Base-by-base conservation (phyloP, 2,888 invertebrate species). In the Cheilosia urbana region DNA sequence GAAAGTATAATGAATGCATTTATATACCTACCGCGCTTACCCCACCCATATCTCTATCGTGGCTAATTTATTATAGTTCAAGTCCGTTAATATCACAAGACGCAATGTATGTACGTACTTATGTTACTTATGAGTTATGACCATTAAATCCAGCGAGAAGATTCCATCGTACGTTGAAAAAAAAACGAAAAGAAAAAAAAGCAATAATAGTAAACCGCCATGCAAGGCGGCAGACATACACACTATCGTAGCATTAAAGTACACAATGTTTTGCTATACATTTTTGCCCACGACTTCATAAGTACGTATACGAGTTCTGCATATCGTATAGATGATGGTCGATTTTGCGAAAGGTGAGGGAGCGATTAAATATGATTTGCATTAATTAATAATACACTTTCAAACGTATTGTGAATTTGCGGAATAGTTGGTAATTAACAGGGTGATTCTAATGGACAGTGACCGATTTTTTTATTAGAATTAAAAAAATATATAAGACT, bases 331-430 rank as follows among this genome's bases (percentile, higher is more conserved):
- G 57, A n/a, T 7, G 51, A 19, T 24, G 62, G n/a, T 37, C 30
- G 47, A 21, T 75, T 53, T 55, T 24, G 49, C 57, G 19, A 27
- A 69, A 78, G 69, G 57, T 66, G 63, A 71, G 69, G 62, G 55
- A 78, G 69, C 69, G 62, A 78, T 78, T 78, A 62, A 77, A 47
- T 62, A 77, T 69, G 77, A 68, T 69, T 68, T 62, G 68, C 68
- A 62, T 68, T 76, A 76, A 76, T 68, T 76, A 68, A 60, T 58
- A 66, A 66, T 76, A 66, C 66, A 51, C 66, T 69, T 77, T 75
- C 34, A 34, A 68, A 1, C 42, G 47, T 49, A 65, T 63, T 34
- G 57, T 34, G 49, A 68, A 51, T 51, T 53, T 45, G 30, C n/a
- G 17, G 45, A 55, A 55, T 45, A 34, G 7, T n/a, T 2, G 49